Conservation (phyloP, 2,797 vertebrate genomes). For the Epinephelus malabaricus region DNA sequence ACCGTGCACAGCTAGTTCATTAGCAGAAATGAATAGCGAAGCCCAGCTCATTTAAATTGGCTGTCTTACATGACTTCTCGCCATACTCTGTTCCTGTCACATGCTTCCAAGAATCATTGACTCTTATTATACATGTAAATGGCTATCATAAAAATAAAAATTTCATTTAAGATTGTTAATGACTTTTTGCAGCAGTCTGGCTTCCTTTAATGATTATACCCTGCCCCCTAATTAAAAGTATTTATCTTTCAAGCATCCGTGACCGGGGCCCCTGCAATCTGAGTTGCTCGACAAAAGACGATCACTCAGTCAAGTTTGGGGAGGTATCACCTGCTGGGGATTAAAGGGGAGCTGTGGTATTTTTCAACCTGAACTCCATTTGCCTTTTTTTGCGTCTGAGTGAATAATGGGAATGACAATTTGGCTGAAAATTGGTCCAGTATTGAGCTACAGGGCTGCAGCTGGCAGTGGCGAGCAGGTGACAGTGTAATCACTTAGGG, state of each 20-base stretch:
- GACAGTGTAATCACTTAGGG: no score
- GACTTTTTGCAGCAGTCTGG: conserved; percentile 99
- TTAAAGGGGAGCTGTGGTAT: conserved; percentile 6
- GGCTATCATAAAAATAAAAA: conserved; percentile 99
- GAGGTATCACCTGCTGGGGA: conserved; percentile 72
- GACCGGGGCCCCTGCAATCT: conserved; percentile 90
- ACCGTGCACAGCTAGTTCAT: conserved; percentile 97
- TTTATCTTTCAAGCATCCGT: conserved; percentile 99
- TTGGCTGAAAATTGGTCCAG: no score
- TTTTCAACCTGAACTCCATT: no score
- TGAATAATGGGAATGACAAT: no score
- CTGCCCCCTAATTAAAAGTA: conserved; percentile 99
- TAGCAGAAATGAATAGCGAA: conserved; percentile 99
- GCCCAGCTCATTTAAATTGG: conserved; percentile 98
- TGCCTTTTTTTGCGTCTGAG: no score
- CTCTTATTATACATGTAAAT: conserved; percentile 99
- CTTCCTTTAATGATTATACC: conserved; percentile 99
- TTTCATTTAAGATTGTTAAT: conserved; percentile 99
- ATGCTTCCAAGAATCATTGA: conserved; percentile 99
- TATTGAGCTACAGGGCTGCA: no score
- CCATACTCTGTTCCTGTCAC: conserved; percentile 99
- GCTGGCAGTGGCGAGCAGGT: no score
- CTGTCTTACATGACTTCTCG: conserved; percentile 99
- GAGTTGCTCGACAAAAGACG: conserved; percentile 71
- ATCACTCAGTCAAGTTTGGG: conserved; percentile 69